Percentiles rank a stretch among this genome's conserved stretches.
Conservation (phyloP, 2,888 invertebrate species). For the Cepaea hortensis region DNA sequence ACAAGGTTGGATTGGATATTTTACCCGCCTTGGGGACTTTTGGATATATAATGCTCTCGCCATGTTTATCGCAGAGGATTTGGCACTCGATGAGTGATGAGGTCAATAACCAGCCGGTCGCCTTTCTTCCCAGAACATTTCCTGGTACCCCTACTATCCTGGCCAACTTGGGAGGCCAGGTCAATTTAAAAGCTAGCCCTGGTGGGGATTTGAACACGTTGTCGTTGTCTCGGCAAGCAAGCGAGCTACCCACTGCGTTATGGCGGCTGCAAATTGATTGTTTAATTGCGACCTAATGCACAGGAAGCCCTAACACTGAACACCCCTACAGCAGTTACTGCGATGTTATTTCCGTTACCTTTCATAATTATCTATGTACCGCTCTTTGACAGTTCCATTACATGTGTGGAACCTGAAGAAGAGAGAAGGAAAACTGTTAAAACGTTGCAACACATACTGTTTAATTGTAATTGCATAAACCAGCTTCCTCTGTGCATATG, state of each 20-base stretch:
- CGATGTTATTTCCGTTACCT: neutral
- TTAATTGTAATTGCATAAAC: too few species aligned
- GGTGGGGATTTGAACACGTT: neutral
- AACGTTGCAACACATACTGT: too few species aligned
- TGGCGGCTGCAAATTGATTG: neutral
- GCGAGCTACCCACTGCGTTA: neutral
- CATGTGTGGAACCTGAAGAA: too few species aligned
- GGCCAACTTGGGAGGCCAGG: neutral
- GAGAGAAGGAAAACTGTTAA: too few species aligned
- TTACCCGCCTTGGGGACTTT: neutral
- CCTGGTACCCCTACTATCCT: neutral
- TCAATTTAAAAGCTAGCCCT: neutral
- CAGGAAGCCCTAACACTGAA: too few species aligned
- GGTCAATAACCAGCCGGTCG: neutral
- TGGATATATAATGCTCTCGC: neutral
- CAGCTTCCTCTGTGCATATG: neutral
- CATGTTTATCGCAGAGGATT: neutral
- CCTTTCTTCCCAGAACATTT: neutral
- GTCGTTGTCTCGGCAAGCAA: neutral
- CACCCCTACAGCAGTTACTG: neutral
- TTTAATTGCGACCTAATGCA: too few species aligned
- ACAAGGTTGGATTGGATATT: neutral
- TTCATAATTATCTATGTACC: neutral
- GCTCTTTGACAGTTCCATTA: neutral
- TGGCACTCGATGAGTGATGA: neutral